These are phyloP conservation scores for Aphaenogaster ashmeadi DNA, from an alignment of 1,140 invertebrate species.

Conservation along the genomic window DNA sequence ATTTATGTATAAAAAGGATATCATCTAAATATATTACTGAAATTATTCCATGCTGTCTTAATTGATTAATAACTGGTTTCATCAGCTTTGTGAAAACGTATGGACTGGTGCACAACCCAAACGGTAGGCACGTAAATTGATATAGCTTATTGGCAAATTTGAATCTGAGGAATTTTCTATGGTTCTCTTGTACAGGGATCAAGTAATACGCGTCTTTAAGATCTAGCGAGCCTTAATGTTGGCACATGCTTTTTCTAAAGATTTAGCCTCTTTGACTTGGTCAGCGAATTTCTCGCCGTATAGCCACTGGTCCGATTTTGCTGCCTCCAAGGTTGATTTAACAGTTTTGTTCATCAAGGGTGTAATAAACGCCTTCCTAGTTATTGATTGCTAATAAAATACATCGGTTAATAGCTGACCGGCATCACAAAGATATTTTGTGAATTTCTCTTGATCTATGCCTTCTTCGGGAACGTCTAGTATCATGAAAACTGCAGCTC, in stretches of 20 bases:
- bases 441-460: slow-evolving; percentile 13
- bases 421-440: background rate
- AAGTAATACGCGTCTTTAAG: slow-evolving; percentile 26
- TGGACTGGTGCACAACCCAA: slow-evolving; percentile 2
- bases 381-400: slow-evolving; percentile 14
- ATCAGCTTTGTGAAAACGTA: slow-evolving; percentile 40
- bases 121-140: slow-evolving; percentile 34
- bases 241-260: background rate
- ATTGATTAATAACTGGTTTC: background rate
- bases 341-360: slow-evolving; percentile 25
- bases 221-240: background rate
- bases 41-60: background rate
- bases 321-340: slow-evolving; percentile 18
- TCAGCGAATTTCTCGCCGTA: slow-evolving; percentile 27
- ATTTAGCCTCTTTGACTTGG: slow-evolving; percentile 30
- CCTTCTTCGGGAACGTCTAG: slow-evolving; percentile 37
- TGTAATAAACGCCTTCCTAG: slow-evolving; percentile 34
- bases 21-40: slow-evolving; percentile 18
- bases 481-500: slow-evolving; percentile 50
- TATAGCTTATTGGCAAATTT: background rate
- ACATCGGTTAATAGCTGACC: background rate
- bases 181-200: background rate
- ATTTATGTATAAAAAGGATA: slow-evolving; percentile 18
- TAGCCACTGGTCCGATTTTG: slow-evolving; percentile 18
- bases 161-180: slow-evolving; percentile 22